These are phyloP conservation scores for Drosophila gaucha DNA, from an alignment of 2,888 invertebrate species.

Conservation along the genomic window DNA sequence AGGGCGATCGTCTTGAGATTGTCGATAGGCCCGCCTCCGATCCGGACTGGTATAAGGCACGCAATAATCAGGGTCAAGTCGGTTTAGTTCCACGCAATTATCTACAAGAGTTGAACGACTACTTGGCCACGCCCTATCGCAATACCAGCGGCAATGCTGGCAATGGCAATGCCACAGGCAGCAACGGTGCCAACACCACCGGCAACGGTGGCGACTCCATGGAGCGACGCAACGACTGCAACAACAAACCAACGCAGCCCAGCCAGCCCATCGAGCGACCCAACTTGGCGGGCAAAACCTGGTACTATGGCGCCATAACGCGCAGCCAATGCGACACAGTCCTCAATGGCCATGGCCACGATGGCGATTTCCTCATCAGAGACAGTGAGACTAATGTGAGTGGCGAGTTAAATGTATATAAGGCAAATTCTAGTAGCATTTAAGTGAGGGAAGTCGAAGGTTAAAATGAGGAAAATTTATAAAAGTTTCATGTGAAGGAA, in stretches of 20 bases:
- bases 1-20: constrained; percentile 97
- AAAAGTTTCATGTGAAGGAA: no score
- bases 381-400: constrained; percentile 99
- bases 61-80: constrained; percentile 95
- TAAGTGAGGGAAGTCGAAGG: no score
- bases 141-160: constrained; percentile 81
- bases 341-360: constrained; percentile 96
- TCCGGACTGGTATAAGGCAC: constrained; percentile 98
- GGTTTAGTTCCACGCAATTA: constrained; percentile 98
- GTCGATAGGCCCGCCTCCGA: constrained; percentile 98
- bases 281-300: constrained; percentile 92
- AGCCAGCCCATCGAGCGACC: constrained; percentile 87
- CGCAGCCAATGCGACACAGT: constrained; percentile 98
- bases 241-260: constrained; percentile 81
- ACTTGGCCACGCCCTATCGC: constrained; percentile 93
- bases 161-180: constrained; percentile 83
- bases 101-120: constrained; percentile 95
- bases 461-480: no score
- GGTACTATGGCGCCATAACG: constrained; percentile 99
- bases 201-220: constrained; percentile 85
- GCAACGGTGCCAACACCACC: constrained; percentile 67
- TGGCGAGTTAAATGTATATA: constrained; percentile 87
- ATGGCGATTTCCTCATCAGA: constrained; percentile 99
- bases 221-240: constrained; percentile 85
- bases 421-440: not conserved